Conservation (phyloP, 2,113 vertebrate genomes). For the Nanorana parkeri region DNA sequence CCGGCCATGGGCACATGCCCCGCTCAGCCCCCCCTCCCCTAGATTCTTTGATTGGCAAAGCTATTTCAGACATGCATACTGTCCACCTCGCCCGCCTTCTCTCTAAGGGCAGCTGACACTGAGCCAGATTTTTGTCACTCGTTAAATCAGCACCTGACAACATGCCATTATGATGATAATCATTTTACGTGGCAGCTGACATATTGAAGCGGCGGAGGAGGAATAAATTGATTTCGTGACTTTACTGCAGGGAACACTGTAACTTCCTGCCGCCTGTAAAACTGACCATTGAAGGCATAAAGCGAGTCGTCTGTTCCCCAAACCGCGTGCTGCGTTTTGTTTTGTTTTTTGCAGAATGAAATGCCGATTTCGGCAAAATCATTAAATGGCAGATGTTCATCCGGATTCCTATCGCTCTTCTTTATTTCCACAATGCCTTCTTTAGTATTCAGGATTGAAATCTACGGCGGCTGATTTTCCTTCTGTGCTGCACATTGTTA, state of each 20-base stretch:
- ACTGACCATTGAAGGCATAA: background rate
- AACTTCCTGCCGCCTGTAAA: background rate
- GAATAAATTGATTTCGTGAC: conserved; percentile 30
- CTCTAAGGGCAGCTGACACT: conserved; percentile 26
- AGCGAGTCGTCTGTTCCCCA: background rate
- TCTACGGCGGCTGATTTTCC: no score
- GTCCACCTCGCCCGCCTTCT: conserved; percentile 10
- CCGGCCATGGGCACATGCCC: no score
- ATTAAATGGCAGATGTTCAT: no score
- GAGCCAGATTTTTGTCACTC: conserved; percentile 38
- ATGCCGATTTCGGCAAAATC: no score
- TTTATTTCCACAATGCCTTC: no score
- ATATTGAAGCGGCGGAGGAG: background rate
- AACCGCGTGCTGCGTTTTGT: background rate
- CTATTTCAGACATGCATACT: conserved; percentile 1
- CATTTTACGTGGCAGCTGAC: conserved; percentile 30
- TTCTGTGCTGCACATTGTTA: no score
- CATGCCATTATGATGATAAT: conserved; percentile 35
- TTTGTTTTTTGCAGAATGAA: background rate
- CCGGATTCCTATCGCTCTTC: no score
- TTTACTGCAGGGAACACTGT: background rate
- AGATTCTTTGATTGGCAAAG: no score
- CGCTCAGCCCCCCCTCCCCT: no score
- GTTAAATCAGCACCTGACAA: conserved; percentile 33
- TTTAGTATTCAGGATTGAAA: no score